phyloP scores from a whole-genome alignment of 2,113 vertebrate species.

The Strix uralensis region DNA sequence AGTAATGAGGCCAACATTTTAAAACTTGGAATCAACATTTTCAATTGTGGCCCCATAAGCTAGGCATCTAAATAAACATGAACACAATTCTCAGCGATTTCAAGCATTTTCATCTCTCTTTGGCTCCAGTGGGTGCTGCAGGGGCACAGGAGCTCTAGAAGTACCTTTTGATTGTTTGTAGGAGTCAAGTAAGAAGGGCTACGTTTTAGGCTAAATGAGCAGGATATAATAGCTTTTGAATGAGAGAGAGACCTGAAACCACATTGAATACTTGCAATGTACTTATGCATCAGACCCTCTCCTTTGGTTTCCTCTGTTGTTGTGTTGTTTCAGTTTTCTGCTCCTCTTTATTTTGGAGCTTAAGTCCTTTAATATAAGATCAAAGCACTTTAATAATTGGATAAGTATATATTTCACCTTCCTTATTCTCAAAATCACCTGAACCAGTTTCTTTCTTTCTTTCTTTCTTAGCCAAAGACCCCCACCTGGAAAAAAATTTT shows the following conservation, averaged over 20 bases:
- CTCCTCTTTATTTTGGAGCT: slow-evolving; percentile 63
- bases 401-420: slow-evolving; percentile 70
- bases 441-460: slow-evolving; percentile 68
- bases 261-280: slow-evolving; percentile 57
- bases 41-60: background rate
- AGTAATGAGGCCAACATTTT: slow-evolving; percentile 25
- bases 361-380: slow-evolving; percentile 62
- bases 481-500: slow-evolving; percentile 72
- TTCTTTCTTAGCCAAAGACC: slow-evolving; percentile 70
- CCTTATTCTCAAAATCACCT: slow-evolving; percentile 68
- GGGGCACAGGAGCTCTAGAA: slow-evolving; percentile 1
- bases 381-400: slow-evolving; percentile 63
- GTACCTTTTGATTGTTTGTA: slow-evolving; percentile 39
- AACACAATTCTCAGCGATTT: background rate
- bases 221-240: slow-evolving; percentile 40
- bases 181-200: slow-evolving; percentile 43
- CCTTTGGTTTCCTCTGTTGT: slow-evolving; percentile 59
- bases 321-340: slow-evolving; percentile 62
- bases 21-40: slow-evolving; percentile 27
- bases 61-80: slow-evolving; percentile 2
- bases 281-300: slow-evolving; percentile 58
- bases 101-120: slow-evolving; percentile 53
- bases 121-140: slow-evolving; percentile 25
- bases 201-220: slow-evolving; percentile 27
- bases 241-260: slow-evolving; percentile 19